These are phyloP conservation scores for Cryptus viduatorius DNA, from an alignment of 2,888 invertebrate genomes.

Conservation along the genomic window DNA sequence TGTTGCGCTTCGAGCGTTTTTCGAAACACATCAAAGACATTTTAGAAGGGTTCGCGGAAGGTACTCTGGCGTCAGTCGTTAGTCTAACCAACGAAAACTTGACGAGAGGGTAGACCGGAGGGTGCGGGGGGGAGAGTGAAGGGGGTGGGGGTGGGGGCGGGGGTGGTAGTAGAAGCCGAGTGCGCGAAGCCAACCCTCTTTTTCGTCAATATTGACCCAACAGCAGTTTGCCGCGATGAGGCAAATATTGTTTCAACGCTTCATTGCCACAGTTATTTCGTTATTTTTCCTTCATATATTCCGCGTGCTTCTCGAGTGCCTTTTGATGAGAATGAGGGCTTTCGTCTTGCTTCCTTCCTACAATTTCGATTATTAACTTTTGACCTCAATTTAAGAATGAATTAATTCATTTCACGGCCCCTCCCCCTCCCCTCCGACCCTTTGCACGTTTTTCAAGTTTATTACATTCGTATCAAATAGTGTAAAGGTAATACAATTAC, in stretches of 20 bases:
- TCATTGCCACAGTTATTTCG: constrained; percentile 60
- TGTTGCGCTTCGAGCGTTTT: background rate
- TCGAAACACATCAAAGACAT: constrained; percentile 48
- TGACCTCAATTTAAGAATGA: constrained; percentile 1
- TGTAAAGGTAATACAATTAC: background rate
- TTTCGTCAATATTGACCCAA: constrained; percentile 61
- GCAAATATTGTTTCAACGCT: constrained; percentile 65
- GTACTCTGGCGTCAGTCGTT: constrained; percentile 27
- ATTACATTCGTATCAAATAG: background rate
- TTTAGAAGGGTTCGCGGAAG: constrained; percentile 12
- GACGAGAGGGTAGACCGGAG: background rate
- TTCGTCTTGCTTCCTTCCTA: background rate
- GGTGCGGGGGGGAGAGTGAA: background rate
- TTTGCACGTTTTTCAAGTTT: background rate
- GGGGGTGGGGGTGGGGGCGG: background rate
- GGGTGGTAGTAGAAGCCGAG: background rate
- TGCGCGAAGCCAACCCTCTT: constrained; percentile 48
- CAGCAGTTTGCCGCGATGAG: constrained; percentile 45
- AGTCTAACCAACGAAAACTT: constrained; percentile 48
- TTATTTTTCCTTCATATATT: constrained; percentile 33
- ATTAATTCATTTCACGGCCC: too few relatives aligned
- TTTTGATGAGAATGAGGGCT: constrained; percentile 4
- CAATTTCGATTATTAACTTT: constrained; percentile 41
- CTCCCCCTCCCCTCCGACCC: background rate
- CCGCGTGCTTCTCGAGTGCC: background rate